Evolutionary conservation across 2,888 invertebrate genomes (phyloP), one percentile per base, ranked within the genome.

Genomic region (Ischnus inquisitorius): DNA sequence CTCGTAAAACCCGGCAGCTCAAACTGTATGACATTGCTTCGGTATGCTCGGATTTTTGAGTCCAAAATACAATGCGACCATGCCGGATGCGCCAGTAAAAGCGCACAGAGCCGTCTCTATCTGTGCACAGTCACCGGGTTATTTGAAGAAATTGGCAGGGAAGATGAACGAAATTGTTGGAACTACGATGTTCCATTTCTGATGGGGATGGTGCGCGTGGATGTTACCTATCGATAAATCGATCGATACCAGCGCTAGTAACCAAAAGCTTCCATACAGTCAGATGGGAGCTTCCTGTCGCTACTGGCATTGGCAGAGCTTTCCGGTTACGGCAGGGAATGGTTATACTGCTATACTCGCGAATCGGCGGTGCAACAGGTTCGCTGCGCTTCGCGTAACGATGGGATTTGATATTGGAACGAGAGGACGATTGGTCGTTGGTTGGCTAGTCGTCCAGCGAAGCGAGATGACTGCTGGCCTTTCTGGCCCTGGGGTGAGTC

Each of bases 351-450:
- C 28, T 48, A 60, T 76, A 69, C 48, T 43, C 43, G 74, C 74
- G 77, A 80, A 84, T 80, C 77, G 80, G 60, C 62, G 64, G 82
- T 84, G 90, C 92, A 92, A 92, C 91, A 92, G 92, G 91, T 90
- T 88, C 82, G 78, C 77, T 78, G 85, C 86, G 82, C 75, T 79
- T 77, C 43, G 79, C 85, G 87, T 86, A 89, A 87, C 88, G 88
- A 87, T 79, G 86, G 78, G 88, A 89, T 89, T 89, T 87, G 88
- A 84, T 85, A 87, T 83, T 60, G 82, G 65, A 83, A 82, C 65
- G 76, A 71, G 75, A 76, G 39, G 46, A 75, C 60, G 60, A 74
- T 67, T 75, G 34, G 64, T 78, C 79, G 54, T 79, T 69, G 72
- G 85, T 14, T 77, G 64, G 79, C 76, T 76, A 69, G 71, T 79